Base-by-base conservation (phyloP, 2,797 vertebrate species). In the Chaunax sp. region DNA sequence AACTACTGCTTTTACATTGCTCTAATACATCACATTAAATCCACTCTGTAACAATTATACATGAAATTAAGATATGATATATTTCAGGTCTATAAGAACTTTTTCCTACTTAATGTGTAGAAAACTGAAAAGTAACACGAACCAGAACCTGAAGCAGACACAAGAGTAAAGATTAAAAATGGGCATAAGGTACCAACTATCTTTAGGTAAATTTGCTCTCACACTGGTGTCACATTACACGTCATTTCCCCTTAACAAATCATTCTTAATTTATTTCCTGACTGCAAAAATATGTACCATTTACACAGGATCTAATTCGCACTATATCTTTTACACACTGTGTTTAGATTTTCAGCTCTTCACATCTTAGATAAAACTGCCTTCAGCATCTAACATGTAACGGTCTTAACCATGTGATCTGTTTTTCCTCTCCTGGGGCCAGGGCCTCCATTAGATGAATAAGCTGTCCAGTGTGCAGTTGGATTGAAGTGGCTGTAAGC, bases 1-100 rank as follows among this genome's bases (percentile, higher is more conserved):
- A 55, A 54, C 61, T 61, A 12, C 41, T 70, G 41, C 40, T 72
- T 49, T 75, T 64, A 62, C 33, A 75, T 77, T 84, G 54, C 72
- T 82, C 51, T 53, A 19, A 43, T 38, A 69, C n/a, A 30, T 4
- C 5, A 30, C 28, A 30, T 30, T 9, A 30, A 30, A 30, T 30
- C 28, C 0, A n/a, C n/a, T n/a, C n/a, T n/a, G n/a, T n/a, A 4
- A 25, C 6, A 6, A 40, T 0, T 38, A 12, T 14, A 16, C 14
- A 25, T 61, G 25, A 6, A 45, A 40, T 71, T 5, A 14, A 6
- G 26, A 18, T 49, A 6, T 23, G 18, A 25, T 40, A 35, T 11
- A 35, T 49, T n/a, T 26, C 1, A 23, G 8, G 19, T 5, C 11
- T 41, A 53, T 40, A 33, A 35, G 1, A 33, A 40, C 3, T 7